These are phyloP conservation scores for Bucorvus abyssinicus DNA, from an alignment of 2,797 vertebrate genomes.

Conservation along the genomic window DNA sequence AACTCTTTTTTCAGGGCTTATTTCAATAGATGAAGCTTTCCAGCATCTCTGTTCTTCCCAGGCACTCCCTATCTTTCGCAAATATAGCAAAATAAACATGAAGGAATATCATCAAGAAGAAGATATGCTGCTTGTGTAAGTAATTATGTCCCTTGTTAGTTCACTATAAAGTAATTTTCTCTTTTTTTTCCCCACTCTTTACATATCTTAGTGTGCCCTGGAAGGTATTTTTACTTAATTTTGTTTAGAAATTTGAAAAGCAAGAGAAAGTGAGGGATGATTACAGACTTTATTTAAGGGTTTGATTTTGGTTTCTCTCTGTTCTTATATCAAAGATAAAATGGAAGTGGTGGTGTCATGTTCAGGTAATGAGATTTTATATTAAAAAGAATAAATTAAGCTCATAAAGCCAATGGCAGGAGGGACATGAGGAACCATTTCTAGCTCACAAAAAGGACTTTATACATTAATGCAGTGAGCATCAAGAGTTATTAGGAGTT, in stretches of 20 bases:
- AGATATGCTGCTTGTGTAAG: conserved; percentile 43
- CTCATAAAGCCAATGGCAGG: conserved; percentile 74
- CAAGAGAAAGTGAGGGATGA: conserved; percentile 84
- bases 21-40: not conserved
- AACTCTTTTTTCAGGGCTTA: conserved; percentile 58
- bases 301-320: conserved; percentile 99
- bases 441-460: conserved; percentile 65
- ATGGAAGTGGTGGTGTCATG: conserved; percentile 85
- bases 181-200: not conserved
- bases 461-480: conserved; percentile 69
- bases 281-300: conserved; percentile 98
- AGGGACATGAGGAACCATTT: conserved; percentile 68
- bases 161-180: conserved; percentile 82
- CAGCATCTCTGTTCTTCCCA: not conserved
- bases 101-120: conserved; percentile 23
- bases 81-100: conserved; percentile 12
- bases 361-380: conserved; percentile 96
- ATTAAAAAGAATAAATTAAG: conserved; percentile 89
- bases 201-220: conserved; percentile 81
- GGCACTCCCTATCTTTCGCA: conserved; percentile 15
- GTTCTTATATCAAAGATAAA: conserved; percentile 97
- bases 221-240: conserved; percentile 84
- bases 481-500: conserved; percentile 50
- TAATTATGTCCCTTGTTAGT: conserved; percentile 86
- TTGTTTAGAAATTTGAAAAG: conserved; percentile 87